phyloP scores from a whole-genome alignment of 2,113 vertebrate genomes.

The Clarias magur region DNA sequence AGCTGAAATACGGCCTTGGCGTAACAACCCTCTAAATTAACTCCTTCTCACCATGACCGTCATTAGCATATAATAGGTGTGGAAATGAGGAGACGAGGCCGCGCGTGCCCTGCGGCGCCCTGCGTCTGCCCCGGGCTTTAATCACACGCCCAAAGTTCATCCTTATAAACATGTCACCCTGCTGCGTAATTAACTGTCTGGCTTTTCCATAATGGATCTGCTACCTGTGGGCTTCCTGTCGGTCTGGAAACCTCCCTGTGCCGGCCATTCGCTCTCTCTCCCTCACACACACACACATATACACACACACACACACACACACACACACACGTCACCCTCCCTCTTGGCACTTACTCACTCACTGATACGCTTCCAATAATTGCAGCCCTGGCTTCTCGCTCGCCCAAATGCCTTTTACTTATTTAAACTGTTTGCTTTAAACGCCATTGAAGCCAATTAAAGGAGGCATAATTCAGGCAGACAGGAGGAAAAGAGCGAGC shows the following conservation, averaged over 20 bases:
- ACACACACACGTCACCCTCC: constrained; percentile 10
- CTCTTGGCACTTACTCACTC: constrained; percentile 49
- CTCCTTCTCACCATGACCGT: constrained; percentile 89
- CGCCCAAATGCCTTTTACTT: constrained; percentile 77
- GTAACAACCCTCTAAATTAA: constrained; percentile 94
- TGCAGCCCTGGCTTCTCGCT: constrained; percentile 68
- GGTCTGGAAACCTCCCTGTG: constrained; percentile 50
- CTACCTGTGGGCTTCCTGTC: constrained; percentile 88
- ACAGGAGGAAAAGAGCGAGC: constrained; percentile 47
- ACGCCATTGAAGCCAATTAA: constrained; percentile 76
- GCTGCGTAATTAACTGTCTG: constrained; percentile 87
- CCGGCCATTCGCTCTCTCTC: not conserved
- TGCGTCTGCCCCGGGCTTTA: constrained; percentile 81
- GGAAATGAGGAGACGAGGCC: constrained; percentile 82
- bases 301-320: constrained; percentile 26
- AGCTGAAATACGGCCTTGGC: constrained; percentile 85
- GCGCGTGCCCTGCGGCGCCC: constrained; percentile 76
- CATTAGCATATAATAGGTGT: constrained; percentile 94
- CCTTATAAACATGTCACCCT: constrained; percentile 98
- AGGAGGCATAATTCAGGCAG: constrained; percentile 72
- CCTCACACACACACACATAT: constrained; percentile 16
- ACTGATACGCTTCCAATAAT: constrained; percentile 81
- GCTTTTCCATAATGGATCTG: constrained; percentile 83
- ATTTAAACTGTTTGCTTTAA: constrained; percentile 81
- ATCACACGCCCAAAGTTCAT: constrained; percentile 95